Evolutionary conservation across 2,797 vertebrate genomes (phyloP).

Genomic region (Hypotaenidia okinawae): DNA sequence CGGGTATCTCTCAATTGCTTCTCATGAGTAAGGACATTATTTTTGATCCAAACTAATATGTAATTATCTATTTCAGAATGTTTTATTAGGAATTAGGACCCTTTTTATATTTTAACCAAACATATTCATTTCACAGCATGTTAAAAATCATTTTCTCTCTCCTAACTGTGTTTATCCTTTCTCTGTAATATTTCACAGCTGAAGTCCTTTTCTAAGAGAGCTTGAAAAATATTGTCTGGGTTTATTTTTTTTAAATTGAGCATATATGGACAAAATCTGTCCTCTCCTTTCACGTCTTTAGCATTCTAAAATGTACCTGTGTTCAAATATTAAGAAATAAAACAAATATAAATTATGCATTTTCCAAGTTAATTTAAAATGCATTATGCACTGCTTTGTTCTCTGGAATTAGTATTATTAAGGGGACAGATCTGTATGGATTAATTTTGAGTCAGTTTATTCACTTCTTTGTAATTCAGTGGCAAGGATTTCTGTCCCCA

Average conservation of each 20-base stretch:
- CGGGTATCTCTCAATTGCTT: conserved; percentile 51
- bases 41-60: conserved; percentile 65
- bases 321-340: conserved; percentile 84
- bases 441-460: conserved; percentile 84
- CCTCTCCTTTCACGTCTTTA: conserved; percentile 67
- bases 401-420: conserved; percentile 85
- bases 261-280: conserved; percentile 32
- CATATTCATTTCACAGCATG: conserved; percentile 70
- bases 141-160: conserved; percentile 68
- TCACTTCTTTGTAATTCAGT: conserved; percentile 84
- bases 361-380: conserved; percentile 86
- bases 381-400: conserved; percentile 83
- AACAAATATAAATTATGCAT: conserved; percentile 87
- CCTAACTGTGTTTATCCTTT: conserved; percentile 49
- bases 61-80: conserved; percentile 69
- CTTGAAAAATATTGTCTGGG: conserved; percentile 47
- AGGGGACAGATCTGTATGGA: conserved; percentile 84
- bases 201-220: conserved; percentile 51
- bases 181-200: conserved; percentile 61
- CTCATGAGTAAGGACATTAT: conserved; percentile 61
- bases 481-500: conserved; percentile 81
- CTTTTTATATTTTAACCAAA: conserved; percentile 65
- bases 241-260: conserved; percentile 35
- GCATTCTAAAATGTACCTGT: conserved; percentile 76
- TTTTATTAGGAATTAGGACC: conserved; percentile 61